phyloP scores from a whole-genome alignment of 2,797 vertebrate genomes.

The Acipenser ruthenus region DNA sequence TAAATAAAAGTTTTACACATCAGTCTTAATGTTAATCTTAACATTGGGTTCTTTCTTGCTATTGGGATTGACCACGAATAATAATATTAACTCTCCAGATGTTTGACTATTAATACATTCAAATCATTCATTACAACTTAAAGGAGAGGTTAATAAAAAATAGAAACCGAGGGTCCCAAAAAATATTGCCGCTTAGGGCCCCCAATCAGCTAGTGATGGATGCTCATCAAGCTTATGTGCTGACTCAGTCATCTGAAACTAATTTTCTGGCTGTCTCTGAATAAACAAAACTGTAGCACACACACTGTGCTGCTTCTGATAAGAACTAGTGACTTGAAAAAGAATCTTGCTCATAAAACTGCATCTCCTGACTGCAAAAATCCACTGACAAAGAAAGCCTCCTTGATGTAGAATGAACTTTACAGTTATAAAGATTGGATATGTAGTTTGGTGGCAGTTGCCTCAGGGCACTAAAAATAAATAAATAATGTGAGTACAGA shows the following conservation, averaged over 20 bases:
- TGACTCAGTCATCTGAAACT: conserved; percentile 63
- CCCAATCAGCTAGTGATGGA: too few species aligned
- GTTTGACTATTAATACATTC: too few species aligned
- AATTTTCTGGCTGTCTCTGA: conserved; percentile 69
- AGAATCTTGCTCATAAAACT: conserved; percentile 62
- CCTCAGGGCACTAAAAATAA: neutral
- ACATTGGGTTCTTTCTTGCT: too few species aligned
- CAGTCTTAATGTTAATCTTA: too few species aligned
- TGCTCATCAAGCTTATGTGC: conserved; percentile 43
- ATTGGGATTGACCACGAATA: too few species aligned
- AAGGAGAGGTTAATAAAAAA: too few species aligned
- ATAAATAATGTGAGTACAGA: neutral
- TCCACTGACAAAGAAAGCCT: conserved; percentile 53
- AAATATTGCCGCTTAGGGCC: too few species aligned
- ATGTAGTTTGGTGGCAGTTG: conserved; percentile 2
- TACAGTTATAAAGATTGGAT: conserved; percentile 19
- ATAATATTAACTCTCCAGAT: too few species aligned
- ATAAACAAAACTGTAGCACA: conserved; percentile 47
- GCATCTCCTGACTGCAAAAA: conserved; percentile 69
- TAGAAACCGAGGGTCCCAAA: too few species aligned
- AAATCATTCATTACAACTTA: too few species aligned
- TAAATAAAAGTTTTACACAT: too few species aligned
- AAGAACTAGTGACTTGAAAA: conserved; percentile 66
- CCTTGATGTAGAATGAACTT: conserved; percentile 36
- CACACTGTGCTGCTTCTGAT: conserved; percentile 60